Conservation (phyloP, 2,888 invertebrate species). For the Pharmacophagus antenor region DNA sequence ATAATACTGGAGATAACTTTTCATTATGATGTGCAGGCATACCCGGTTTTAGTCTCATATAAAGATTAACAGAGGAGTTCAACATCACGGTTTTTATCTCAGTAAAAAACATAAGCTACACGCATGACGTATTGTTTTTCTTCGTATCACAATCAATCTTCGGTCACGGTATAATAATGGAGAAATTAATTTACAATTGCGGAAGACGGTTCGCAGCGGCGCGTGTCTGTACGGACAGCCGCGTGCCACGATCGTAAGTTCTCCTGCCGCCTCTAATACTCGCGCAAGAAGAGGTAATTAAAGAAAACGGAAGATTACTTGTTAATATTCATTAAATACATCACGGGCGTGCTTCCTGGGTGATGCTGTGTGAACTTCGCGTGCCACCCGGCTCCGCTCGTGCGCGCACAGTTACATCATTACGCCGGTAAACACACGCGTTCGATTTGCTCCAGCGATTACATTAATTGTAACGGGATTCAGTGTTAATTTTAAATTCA, state of each 20-base stretch:
- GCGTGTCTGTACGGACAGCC: constrained; percentile 51
- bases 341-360: constrained; percentile 63
- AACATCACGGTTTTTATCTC: background rate
- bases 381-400: constrained; percentile 60
- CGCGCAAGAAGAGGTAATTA: constrained; percentile 50
- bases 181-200: constrained; percentile 39
- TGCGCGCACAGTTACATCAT: constrained; percentile 63
- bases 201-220: constrained; percentile 43
- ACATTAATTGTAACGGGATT: constrained; percentile 33
- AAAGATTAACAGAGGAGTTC: background rate
- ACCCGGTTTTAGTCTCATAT: background rate
- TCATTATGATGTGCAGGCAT: too few relatives aligned
- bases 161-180: constrained; percentile 31
- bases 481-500: background rate
- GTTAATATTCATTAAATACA: constrained; percentile 69
- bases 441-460: constrained; percentile 51
- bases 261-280: constrained; percentile 8
- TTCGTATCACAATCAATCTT: constrained; percentile 29
- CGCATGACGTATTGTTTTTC: constrained; percentile 39
- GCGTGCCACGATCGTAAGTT: constrained; percentile 37
- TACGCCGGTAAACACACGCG: constrained; percentile 45
- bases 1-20: too few relatives aligned
- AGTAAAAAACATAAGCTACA: constrained; percentile 37
- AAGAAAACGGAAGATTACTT: constrained; percentile 64
- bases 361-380: constrained; percentile 50